A percentile compares a stretch with the other conserved stretches of the same genome.
phyloP scores from a whole-genome alignment of 1,140 invertebrate genomes.

The Euglossa dilemma region DNA sequence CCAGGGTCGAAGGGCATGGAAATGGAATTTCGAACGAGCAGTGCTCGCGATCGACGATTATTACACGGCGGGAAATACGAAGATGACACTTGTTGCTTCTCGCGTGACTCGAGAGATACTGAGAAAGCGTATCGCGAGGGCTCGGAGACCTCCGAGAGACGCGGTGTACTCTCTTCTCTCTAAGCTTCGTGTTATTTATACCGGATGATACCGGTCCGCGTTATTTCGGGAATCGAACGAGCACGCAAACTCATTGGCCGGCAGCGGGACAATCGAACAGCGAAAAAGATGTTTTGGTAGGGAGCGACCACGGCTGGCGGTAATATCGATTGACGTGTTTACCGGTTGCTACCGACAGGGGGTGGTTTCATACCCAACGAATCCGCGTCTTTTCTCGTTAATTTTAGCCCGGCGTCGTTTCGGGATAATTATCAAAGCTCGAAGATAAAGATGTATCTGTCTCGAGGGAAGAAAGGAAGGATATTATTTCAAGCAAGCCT shows the following conservation, averaged over 20 bases:
- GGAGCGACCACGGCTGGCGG: neutral
- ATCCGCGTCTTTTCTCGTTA: neutral
- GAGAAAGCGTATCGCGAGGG: conserved; percentile 38
- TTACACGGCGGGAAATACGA: neutral
- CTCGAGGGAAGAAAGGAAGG: too few relatives aligned
- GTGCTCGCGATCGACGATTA: conserved; percentile 44
- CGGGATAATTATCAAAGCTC: too few relatives aligned
- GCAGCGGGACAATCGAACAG: conserved; percentile 53
- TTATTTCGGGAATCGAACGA: conserved; percentile 56
- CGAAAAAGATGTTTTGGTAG: neutral
- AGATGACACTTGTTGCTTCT: conserved; percentile 60
- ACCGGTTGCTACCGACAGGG: neutral
- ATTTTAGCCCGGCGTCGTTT: too few relatives aligned
- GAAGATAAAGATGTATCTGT: too few relatives aligned
- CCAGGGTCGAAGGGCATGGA: neutral
- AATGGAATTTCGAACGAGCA: neutral
- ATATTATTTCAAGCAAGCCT: too few relatives aligned
- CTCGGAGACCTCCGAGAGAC: conserved; percentile 18
- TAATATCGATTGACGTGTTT: neutral
- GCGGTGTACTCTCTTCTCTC: conserved; percentile 20
- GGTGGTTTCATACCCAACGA: neutral
- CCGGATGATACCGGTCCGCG: conserved; percentile 50
- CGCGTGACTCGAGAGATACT: conserved; percentile 56
- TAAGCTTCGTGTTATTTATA: conserved; percentile 59
- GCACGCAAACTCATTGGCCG: conserved; percentile 43